Evolutionary conservation across 2,113 vertebrate genomes (phyloP).

Genomic region (Trogon surrucura): DNA sequence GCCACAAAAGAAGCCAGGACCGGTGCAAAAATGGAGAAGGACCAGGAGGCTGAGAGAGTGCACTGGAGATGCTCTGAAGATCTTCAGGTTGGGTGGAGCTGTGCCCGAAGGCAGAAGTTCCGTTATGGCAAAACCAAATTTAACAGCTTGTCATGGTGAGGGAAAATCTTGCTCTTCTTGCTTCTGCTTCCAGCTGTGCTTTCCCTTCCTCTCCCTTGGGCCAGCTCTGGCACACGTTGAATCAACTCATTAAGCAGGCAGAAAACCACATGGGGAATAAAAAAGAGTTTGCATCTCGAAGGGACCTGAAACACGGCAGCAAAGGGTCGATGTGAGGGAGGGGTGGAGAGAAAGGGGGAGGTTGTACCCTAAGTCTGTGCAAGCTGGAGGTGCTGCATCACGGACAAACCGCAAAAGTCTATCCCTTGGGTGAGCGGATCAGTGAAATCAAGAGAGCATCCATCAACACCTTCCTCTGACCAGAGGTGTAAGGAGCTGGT

Average conservation of each 20-base stretch:
- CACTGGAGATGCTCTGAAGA: neutral
- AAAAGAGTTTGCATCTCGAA: neutral
- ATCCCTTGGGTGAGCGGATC: neutral
- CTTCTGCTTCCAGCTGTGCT: constrained; percentile 8
- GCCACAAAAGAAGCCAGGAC: neutral
- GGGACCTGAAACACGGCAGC: neutral
- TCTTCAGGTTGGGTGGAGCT: neutral
- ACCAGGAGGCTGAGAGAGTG: neutral
- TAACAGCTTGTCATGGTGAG: neutral
- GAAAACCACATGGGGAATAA: neutral
- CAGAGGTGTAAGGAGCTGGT: neutral
- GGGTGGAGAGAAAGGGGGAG: neutral
- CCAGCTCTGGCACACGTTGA: neutral
- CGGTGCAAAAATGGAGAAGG: neutral
- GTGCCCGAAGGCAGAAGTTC: neutral
- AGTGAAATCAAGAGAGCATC: neutral
- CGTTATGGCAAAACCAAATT: neutral
- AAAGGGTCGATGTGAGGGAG: neutral
- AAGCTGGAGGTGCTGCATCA: neutral
- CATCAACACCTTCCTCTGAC: neutral
- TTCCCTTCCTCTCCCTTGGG: neutral
- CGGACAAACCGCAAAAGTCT: neutral
- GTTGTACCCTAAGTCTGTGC: neutral
- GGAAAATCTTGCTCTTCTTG: neutral
- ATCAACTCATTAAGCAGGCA: neutral